Evolutionary conservation across 2,888 invertebrate genomes (phyloP), one percentile per base, ranked within the genome.

Genomic region (Agelastica alni): DNA sequence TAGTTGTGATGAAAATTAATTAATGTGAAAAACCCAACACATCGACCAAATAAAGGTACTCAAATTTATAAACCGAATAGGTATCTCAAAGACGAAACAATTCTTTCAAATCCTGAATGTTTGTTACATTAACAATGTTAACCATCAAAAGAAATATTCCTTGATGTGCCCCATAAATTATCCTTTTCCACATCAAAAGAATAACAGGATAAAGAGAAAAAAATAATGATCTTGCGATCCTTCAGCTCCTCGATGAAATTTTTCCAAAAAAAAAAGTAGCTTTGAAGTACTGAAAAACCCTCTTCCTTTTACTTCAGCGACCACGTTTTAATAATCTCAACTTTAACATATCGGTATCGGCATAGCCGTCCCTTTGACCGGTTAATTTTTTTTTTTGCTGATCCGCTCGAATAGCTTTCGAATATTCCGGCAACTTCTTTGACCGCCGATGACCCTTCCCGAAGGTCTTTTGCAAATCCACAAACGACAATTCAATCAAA

Each of bases 401-500:
- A 16, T 37, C 28, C 47, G 28, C 34, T 37, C 37, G 18, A 37
- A 28, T 18, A 28, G 37, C 16, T 47, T 34, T 37, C 37, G 22
- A 17, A 32, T 30, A 34, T 49, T 49, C 37, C n/a, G 3, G 7
- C 41, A 48, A 46, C 42, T 46, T 31, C 51, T 31, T 47, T 56
- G 55, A 56, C 55, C 55, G 51, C 20, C 28, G 36, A 44, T 39
- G 46, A 39, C 41, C 55, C 43, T 37, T 42, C 16, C 28, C 12
- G 9, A 39, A 42, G 31, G 16, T 16, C 41, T 22, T 45, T 41
- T 60, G 44, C 47, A 48, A 49, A 58, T 58, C 58, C 58, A 54
- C 36, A 52, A 56, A 44, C 56, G 54, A 56, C 56, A 56, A 52
- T 53, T 62, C 58, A 62, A 62, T 62, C 56, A 58, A 58, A 26